phyloP scores from a whole-genome alignment of 2,797 vertebrate species.

The Lacerta bilineata region DNA sequence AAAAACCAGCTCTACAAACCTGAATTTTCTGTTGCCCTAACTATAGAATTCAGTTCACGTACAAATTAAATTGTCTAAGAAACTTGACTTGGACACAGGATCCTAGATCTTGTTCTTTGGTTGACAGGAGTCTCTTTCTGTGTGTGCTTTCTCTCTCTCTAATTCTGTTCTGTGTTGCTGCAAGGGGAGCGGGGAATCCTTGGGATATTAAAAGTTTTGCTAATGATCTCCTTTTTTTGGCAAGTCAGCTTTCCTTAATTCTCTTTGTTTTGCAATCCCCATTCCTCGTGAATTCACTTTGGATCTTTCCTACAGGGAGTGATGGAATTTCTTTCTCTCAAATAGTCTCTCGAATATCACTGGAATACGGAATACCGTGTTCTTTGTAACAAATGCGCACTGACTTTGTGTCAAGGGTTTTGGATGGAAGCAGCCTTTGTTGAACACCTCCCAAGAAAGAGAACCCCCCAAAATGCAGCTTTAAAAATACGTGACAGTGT shows the following conservation, averaged over 20 bases:
- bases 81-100: not conserved
- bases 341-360: constrained; percentile 7
- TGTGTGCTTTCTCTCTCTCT: not conserved
- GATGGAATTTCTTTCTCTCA: constrained; percentile 9
- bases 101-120: not conserved
- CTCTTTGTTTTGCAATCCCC: constrained; percentile 36
- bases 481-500: constrained; percentile 5
- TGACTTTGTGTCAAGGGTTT: accelerated
- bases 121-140: not conserved
- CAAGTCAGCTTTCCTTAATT: not conserved
- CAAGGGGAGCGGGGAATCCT: not conserved
- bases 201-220: not conserved
- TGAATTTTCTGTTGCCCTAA: not conserved
- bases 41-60: not conserved
- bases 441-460: constrained; percentile 7
- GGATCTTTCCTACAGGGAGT: constrained; percentile 25
- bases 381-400: not conserved
- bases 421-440: not conserved
- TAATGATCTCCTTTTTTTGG: constrained; percentile 5
- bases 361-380: not conserved
- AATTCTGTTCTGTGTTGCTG: not conserved
- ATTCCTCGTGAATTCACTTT: constrained; percentile 11
- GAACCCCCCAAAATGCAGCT: not conserved
- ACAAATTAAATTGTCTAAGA: not conserved
- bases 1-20: not conserved